A percentile compares a stretch with the other conserved stretches of the same genome.
Conservation (phyloP, 2,888 invertebrate genomes). For the Agonopterix subpropinquella region DNA sequence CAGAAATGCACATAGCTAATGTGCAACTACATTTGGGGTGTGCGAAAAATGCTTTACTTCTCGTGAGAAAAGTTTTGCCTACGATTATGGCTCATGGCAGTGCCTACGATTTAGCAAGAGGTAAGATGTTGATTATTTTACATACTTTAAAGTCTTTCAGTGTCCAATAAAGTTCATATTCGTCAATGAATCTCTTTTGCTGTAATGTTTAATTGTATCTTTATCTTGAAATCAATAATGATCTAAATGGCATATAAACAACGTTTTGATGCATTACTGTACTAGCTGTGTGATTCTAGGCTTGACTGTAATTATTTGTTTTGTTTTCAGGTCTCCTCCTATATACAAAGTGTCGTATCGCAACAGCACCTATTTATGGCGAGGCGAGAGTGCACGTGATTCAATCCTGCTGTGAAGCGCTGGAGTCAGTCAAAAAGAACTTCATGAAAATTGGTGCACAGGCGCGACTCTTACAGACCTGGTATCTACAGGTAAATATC, state of each 20-base stretch:
- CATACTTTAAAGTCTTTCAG: background rate
- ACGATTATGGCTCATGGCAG: slow-evolving; percentile 88
- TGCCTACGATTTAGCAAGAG: slow-evolving; percentile 86
- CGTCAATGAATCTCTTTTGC: too few species aligned
- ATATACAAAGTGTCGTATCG: slow-evolving; percentile 86
- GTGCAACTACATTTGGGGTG: slow-evolving; percentile 85
- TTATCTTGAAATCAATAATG: too few species aligned
- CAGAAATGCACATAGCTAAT: slow-evolving; percentile 87
- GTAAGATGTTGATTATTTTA: slow-evolving; percentile 24
- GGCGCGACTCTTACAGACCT: slow-evolving; percentile 82
- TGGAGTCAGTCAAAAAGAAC: slow-evolving; percentile 80
- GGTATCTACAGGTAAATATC: slow-evolving; percentile 78
- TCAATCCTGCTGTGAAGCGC: slow-evolving; percentile 74
- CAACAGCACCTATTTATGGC: slow-evolving; percentile 70
- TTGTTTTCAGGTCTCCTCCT: slow-evolving; percentile 72
- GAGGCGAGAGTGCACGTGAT: slow-evolving; percentile 70
- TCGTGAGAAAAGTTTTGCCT: slow-evolving; percentile 82
- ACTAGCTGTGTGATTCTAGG: too few species aligned
- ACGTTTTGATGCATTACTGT: too few species aligned
- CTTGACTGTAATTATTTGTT: background rate
- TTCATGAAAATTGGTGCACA: slow-evolving; percentile 86
- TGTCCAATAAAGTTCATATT: background rate
- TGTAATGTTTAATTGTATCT: too few species aligned
- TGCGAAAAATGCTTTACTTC: slow-evolving; percentile 83
- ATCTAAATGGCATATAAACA: too few species aligned